Evolutionary conservation across 2,797 vertebrate species (phyloP), one percentile per base, ranked within the genome.

Genomic region (Fistularia commersonii): DNA sequence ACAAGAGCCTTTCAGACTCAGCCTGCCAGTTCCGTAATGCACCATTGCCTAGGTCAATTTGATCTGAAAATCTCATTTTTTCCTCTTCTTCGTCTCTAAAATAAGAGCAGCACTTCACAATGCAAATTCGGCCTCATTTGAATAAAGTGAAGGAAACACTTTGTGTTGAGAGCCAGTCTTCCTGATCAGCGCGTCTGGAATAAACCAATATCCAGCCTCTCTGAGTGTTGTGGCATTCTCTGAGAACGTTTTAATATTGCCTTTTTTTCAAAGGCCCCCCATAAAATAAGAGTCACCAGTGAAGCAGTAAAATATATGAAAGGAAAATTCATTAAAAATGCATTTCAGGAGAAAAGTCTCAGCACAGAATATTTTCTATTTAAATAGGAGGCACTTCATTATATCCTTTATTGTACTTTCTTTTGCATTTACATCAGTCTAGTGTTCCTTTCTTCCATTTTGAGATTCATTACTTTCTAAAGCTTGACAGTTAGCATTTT

Each of bases 51-150:
- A 90, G 96, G 97, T 98, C 96, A 99, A 99, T 99, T 99, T 98
- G 96, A 98, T 99, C 95, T 99, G 94, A 98, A 96, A 99, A 98
- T 98, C 96, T 98, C 94, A 96, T 99, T 98, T 98, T 97, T 97
- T 91, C 86, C 85, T 85, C 88, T 84, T 89, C 88, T 90, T 90
- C 86, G 80, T 68, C 91, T 93, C 93, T 95, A 95, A 98, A 93
- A 96, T 97, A 96, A 98, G 95, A 94, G 93, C 92, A 91, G 92
- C 93, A 92, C 95, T 98, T 98, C 95, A 97, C 95, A 96, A 99
- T 99, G 97, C 96, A 99, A 98, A 99, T 99, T 93, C 95, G 93
- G 91, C 90, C 95, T 98, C 93, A 99, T 99, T 98, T 99, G 95
- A 97, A 99, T 99, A 96, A 96, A 96, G 93, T 90, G 91, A 91